A percentile compares a stretch with the other conserved stretches of the same genome.
Evolutionary conservation across 2,113 vertebrate species (phyloP).

Genomic region (Sorex araneus): DNA sequence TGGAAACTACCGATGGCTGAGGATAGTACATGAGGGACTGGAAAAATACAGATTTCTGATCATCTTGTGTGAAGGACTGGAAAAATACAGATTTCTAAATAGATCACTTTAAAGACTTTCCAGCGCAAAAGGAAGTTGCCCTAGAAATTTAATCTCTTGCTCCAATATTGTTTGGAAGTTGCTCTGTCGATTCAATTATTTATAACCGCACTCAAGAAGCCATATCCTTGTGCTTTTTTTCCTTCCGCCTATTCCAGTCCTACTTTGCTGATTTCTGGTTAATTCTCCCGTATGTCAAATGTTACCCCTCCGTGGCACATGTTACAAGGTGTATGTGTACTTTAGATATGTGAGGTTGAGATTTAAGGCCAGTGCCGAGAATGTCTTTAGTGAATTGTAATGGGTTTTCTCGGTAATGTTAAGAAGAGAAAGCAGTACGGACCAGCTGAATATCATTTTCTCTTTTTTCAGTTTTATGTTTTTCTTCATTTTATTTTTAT

Average conservation of each 20-base stretch:
- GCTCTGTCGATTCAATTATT: constrained; percentile 73
- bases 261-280: not conserved
- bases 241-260: not conserved
- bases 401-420: not conserved
- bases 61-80: not conserved
- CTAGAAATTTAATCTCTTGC: constrained; percentile 82
- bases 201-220: constrained; percentile 78
- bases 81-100: constrained; percentile 36
- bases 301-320: not conserved
- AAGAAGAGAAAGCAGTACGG: not conserved
- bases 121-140: constrained; percentile 81
- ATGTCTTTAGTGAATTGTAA: not conserved
- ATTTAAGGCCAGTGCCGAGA: not conserved
- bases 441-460: not conserved
- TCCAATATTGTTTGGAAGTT: constrained; percentile 82
- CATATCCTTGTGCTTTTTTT: constrained; percentile 67
- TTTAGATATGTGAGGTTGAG: not conserved
- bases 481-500: too few species aligned
- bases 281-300: not conserved
- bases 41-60: not conserved
- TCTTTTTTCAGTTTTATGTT: too few species aligned
- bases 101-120: constrained; percentile 58
- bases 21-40: not conserved
- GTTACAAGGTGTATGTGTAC: not conserved
- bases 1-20: constrained; percentile 44